These are phyloP conservation scores for Heliocidaris erythrogramma DNA, from an alignment of 35 echinoderm and acorn worm genomes.

Conservation along the genomic window DNA sequence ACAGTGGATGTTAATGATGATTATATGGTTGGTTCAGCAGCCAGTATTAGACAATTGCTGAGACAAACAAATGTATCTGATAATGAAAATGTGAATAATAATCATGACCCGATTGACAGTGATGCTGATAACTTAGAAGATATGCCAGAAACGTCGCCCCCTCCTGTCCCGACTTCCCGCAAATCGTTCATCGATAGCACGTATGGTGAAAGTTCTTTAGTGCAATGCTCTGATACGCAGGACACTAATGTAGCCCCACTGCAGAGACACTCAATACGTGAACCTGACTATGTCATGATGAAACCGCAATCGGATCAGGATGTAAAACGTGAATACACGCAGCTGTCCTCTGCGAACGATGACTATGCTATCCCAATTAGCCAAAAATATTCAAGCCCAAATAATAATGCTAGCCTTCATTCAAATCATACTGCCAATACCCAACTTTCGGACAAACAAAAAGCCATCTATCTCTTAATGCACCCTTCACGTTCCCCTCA, in stretches of 20 bases:
- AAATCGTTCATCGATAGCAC: constrained; percentile 31
- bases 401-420: not conserved
- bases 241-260: not conserved
- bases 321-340: not conserved
- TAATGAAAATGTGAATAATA: constrained; percentile 23
- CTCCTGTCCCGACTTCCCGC: constrained; percentile 22
- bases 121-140: constrained; percentile 44
- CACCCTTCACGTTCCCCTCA: not conserved
- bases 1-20: constrained; percentile 13
- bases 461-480: constrained; percentile 24
- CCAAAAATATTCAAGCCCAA: not conserved
- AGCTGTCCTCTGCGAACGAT: not conserved
- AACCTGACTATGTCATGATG: constrained; percentile 37
- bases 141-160: constrained; percentile 41
- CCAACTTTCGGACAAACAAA: not conserved
- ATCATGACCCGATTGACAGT: not conserved
- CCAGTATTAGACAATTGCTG: constrained; percentile 31
- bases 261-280: constrained; percentile 9
- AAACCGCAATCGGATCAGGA: constrained; percentile 32
- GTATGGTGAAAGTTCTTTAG: not conserved
- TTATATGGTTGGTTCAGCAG: constrained; percentile 9
- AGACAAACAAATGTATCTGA: not conserved
- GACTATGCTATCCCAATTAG: not conserved
- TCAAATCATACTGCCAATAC: not conserved
- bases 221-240: not conserved